phyloP scores from a whole-genome alignment of 2,888 invertebrate species.

The Resseliella maxima region DNA sequence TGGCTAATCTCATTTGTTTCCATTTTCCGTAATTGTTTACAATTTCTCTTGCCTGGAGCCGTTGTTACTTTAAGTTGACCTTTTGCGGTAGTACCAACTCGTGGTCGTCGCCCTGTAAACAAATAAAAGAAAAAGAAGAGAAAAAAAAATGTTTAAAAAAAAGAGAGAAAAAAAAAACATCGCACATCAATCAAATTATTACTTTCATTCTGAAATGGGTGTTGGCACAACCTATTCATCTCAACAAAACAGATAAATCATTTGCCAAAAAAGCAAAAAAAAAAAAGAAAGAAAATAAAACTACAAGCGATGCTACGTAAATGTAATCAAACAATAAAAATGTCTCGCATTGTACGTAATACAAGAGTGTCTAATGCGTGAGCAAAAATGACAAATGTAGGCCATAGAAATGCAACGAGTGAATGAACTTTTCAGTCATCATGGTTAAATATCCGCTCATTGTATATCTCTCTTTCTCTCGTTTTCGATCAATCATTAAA shows the following conservation, averaged over 20 bases:
- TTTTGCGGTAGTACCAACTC: neutral
- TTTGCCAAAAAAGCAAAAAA: neutral
- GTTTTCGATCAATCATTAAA: conserved; percentile 13
- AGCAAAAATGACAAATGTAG: conserved; percentile 21
- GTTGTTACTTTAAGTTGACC: conserved; percentile 11
- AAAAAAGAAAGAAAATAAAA: neutral
- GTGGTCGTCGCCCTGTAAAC: conserved; percentile 20
- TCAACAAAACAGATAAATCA: neutral
- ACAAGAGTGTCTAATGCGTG: neutral
- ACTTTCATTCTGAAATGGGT: neutral
- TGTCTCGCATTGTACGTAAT: neutral
- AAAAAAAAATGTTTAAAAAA: too few relatives aligned
- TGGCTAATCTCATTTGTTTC: neutral
- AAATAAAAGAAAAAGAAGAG: neutral
- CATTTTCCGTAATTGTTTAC: neutral
- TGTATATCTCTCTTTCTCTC: too few relatives aligned
- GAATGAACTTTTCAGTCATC: conserved; percentile 53
- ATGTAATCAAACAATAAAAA: conserved; percentile 15
- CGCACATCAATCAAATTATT: neutral
- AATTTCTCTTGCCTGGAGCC: neutral
- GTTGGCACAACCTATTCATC: neutral
- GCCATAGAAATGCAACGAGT: conserved; percentile 56
- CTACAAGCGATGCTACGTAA: conserved; percentile 2
- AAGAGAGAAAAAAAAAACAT: neutral
- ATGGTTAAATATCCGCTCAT: conserved; percentile 44